Percentiles rank a stretch among this genome's conserved stretches.
These are phyloP conservation scores for Calidris pygmaea DNA, from an alignment of 2,113 vertebrate genomes.

Conservation along the genomic window DNA sequence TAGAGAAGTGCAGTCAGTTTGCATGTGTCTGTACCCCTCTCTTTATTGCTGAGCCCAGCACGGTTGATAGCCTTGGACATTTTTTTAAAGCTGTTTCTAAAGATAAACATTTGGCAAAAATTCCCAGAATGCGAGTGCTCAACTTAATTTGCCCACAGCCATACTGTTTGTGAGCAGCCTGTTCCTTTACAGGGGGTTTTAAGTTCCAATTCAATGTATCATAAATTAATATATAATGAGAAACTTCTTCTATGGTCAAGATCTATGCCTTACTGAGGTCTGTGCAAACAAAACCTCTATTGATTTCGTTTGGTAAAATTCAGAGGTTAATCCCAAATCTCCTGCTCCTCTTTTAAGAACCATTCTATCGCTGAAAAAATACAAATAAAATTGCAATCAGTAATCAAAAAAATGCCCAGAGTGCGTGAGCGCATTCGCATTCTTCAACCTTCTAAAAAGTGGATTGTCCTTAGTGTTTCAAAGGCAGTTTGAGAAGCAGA, in stretches of 20 bases:
- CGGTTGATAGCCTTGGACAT: neutral
- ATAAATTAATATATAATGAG: neutral
- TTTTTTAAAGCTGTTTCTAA: slow-evolving; percentile 25
- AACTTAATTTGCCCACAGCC: neutral
- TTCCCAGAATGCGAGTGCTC: slow-evolving; percentile 16
- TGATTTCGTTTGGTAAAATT: neutral
- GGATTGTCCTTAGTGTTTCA: neutral
- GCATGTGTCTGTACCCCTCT: neutral
- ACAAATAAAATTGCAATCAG: neutral
- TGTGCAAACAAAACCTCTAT: neutral
- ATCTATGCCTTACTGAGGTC: neutral
- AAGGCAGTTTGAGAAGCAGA: neutral
- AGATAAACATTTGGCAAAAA: slow-evolving; percentile 33
- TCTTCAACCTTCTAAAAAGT: neutral
- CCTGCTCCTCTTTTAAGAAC: neutral
- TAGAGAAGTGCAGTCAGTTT: neutral
- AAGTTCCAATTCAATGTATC: neutral
- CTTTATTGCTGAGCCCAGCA: neutral
- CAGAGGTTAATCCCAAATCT: neutral
- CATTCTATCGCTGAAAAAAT: neutral
- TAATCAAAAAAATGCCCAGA: neutral
- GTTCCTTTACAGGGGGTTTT: neutral
- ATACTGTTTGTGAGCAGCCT: neutral
- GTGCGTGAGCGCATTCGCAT: neutral
- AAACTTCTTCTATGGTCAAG: neutral